phyloP scores from a whole-genome alignment of 2,797 vertebrate genomes.

The Sciaenops ocellatus region DNA sequence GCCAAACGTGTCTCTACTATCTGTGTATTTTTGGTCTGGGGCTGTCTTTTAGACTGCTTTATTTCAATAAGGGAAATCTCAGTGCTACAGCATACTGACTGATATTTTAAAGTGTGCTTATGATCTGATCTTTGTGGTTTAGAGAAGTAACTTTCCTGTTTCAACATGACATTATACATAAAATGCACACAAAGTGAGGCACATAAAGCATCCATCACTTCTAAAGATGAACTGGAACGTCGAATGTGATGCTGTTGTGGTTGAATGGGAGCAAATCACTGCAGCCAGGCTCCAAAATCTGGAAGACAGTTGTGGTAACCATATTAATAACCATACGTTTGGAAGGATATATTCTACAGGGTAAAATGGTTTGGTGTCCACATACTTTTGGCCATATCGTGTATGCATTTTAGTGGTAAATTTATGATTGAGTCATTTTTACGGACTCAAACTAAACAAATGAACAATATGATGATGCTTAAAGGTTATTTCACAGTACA shows the following conservation, averaged over 20 bases:
- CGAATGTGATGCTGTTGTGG: background rate
- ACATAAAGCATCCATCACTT: background rate
- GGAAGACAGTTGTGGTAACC: background rate
- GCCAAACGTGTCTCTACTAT: background rate
- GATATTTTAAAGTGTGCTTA: background rate
- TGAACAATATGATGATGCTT: background rate
- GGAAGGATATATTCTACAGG: background rate
- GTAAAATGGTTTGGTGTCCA: background rate
- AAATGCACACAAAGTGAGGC: background rate
- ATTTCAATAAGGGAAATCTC: background rate
- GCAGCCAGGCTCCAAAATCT: background rate
- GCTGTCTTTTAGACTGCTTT: background rate
- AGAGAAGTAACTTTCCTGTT: no score
- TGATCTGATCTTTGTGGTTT: background rate
- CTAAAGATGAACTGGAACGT: background rate
- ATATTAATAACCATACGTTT: background rate
- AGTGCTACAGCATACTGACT: background rate
- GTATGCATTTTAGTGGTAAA: background rate
- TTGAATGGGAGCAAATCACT: slow-evolving; percentile 2
- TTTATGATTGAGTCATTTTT: no score
- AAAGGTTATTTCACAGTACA: background rate
- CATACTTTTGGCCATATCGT: no score
- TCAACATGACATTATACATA: no score
- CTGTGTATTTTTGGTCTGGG: background rate
- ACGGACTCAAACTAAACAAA: background rate